These are phyloP conservation scores for Leptocoma aspasia DNA, from an alignment of 2,113 vertebrate genomes.

Conservation along the genomic window DNA sequence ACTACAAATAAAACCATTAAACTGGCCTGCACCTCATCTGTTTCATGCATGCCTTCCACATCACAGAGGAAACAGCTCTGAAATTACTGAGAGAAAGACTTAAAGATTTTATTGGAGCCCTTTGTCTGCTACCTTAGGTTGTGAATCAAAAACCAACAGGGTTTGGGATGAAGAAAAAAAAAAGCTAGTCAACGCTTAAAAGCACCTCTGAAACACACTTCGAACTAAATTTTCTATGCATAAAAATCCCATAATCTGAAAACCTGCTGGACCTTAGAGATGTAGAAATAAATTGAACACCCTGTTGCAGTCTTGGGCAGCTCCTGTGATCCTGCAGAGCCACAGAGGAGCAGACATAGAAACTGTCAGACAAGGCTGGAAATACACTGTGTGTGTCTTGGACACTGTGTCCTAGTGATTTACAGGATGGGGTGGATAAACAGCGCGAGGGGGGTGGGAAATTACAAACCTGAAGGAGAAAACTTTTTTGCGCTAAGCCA, in stretches of 20 bases:
- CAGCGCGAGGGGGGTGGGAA: fast-evolving
- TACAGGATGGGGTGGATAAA: background rate
- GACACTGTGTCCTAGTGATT: background rate
- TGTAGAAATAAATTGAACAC: background rate
- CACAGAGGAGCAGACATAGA: background rate
- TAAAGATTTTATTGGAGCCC: background rate
- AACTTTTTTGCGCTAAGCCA: background rate
- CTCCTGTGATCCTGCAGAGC: background rate
- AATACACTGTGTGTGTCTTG: background rate
- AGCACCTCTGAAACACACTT: background rate
- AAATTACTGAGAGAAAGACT: background rate
- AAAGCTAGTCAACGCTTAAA: background rate
- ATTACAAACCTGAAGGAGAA: background rate
- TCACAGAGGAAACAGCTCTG: background rate
- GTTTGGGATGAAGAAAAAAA: background rate
- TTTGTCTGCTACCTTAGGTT: background rate
- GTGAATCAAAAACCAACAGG: background rate
- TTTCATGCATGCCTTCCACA: background rate
- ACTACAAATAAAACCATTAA: background rate
- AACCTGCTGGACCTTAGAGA: background rate
- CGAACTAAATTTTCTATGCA: background rate
- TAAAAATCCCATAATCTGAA: background rate
- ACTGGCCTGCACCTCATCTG: background rate
- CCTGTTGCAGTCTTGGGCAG: background rate
- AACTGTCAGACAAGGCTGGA: background rate